Conservation (phyloP, 2,888 invertebrate species). For the Ariolimax columbianus region DNA sequence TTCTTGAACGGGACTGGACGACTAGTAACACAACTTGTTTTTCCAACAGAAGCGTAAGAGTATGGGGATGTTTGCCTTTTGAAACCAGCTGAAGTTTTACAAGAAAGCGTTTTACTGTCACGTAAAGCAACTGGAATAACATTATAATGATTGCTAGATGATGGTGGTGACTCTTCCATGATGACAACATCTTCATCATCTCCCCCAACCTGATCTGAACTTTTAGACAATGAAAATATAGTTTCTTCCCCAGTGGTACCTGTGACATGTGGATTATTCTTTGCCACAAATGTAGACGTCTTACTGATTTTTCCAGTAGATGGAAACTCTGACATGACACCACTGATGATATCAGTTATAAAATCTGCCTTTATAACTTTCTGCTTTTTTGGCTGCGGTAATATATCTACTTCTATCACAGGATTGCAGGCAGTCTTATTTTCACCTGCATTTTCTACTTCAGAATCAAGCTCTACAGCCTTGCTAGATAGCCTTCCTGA, state of each 20-base stretch:
- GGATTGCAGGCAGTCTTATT: not conserved
- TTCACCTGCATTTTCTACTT: not conserved
- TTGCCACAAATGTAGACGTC: not conserved
- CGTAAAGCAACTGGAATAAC: not conserved
- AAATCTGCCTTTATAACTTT: slow-evolving; percentile 11
- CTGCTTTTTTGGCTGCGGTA: not conserved
- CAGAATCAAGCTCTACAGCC: not conserved
- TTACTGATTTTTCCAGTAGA: not conserved
- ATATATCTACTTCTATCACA: not conserved
- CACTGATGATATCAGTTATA: slow-evolving; percentile 9
- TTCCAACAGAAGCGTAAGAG: not conserved
- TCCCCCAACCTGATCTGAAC: not conserved
- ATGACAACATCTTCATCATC: slow-evolving; percentile 36
- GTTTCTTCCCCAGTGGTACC: not conserved
- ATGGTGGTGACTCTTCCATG: not conserved
- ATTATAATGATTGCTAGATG: not conserved
- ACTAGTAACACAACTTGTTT: not conserved
- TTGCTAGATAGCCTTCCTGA: not conserved
- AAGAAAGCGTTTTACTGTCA: not conserved
- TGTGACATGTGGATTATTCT: not conserved
- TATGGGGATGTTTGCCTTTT: not conserved
- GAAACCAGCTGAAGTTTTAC: not conserved
- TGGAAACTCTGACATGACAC: slow-evolving; percentile 16
- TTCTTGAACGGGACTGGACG: not conserved
- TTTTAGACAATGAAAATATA: not conserved